Conservation (phyloP, 2,888 invertebrate genomes). For the Arenicola marina region DNA sequence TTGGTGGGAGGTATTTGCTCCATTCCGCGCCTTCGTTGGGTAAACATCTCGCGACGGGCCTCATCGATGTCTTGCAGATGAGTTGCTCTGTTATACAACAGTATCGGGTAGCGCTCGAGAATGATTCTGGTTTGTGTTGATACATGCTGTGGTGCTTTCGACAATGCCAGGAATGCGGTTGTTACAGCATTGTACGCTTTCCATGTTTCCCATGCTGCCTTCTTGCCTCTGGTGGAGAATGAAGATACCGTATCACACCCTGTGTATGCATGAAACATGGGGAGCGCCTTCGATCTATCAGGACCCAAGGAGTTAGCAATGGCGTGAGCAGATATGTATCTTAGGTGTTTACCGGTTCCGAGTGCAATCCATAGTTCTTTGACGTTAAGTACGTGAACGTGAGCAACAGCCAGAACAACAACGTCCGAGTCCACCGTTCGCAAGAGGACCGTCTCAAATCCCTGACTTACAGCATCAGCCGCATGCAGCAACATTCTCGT, state of each 20-base stretch:
- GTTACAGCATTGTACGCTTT: slow-evolving; percentile 4
- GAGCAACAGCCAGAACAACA: background rate
- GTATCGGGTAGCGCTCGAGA: slow-evolving; percentile 31
- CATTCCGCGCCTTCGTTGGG: slow-evolving; percentile 13
- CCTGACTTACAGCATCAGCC: background rate
- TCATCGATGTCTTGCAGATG: slow-evolving; percentile 18
- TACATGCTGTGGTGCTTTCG: background rate
- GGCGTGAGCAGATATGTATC: slow-evolving; percentile 28
- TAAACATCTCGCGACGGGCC: slow-evolving; percentile 29
- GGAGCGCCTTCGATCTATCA: slow-evolving; percentile 12
- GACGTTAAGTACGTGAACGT: background rate
- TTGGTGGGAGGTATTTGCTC: slow-evolving; percentile 31
- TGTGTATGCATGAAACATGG: slow-evolving; percentile 25
- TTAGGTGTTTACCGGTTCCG: slow-evolving; percentile 19
- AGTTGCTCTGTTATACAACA: slow-evolving; percentile 32
- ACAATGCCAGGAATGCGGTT: background rate
- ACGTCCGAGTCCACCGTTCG: background rate
- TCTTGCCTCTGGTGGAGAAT: slow-evolving; percentile 11
- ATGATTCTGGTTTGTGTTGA: background rate
- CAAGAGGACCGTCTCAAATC: background rate
- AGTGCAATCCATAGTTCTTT: slow-evolving; percentile 25
- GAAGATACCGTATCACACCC: slow-evolving; percentile 28
- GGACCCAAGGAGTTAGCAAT: slow-evolving; percentile 18
- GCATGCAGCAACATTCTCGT: slow-evolving; percentile 2
- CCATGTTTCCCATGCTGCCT: slow-evolving; percentile 21